phyloP scores from a whole-genome alignment of 2,888 invertebrate species.

The Oscheius onirici region DNA sequence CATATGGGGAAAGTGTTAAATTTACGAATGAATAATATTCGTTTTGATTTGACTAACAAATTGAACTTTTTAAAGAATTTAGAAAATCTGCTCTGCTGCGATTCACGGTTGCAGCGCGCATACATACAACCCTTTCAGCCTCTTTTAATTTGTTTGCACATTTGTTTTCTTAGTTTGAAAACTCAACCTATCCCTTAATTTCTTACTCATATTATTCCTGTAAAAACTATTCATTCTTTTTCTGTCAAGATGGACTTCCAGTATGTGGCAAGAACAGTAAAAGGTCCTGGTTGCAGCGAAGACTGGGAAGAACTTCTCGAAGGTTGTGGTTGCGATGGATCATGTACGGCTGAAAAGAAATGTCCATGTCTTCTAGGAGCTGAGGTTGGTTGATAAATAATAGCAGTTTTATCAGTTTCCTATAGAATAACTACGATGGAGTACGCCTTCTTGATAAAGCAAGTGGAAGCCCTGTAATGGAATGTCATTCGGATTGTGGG shows the following conservation, averaged over 20 bases:
- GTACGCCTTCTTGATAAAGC: background rate
- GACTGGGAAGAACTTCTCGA: constrained; percentile 45
- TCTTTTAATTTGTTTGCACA: too few relatives aligned
- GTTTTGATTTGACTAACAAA: too few relatives aligned
- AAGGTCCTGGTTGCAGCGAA: constrained; percentile 45
- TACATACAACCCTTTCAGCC: too few relatives aligned
- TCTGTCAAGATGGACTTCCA: constrained; percentile 49
- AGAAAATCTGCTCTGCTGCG: too few relatives aligned
- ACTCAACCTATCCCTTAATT: too few relatives aligned
- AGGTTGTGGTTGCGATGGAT: constrained; percentile 57
- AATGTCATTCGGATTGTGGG: constrained; percentile 55
- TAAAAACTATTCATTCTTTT: background rate
- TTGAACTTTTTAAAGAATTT: too few relatives aligned
- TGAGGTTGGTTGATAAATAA: constrained; percentile 11
- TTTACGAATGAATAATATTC: too few relatives aligned
- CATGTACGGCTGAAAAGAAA: constrained; percentile 43
- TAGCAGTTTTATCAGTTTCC: background rate
- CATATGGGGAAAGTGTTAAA: too few relatives aligned
- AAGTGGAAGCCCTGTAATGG: constrained; percentile 42
- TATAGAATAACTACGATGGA: constrained; percentile 39
- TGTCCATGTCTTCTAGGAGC: constrained; percentile 50
- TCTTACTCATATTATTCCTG: too few relatives aligned
- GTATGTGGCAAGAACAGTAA: constrained; percentile 41
- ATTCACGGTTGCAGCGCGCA: too few relatives aligned
- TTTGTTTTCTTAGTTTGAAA: too few relatives aligned